A percentile compares a stretch with the other conserved stretches of the same genome.
phyloP scores from a whole-genome alignment of 2,888 invertebrate genomes.

The Chloroclysta siterata region DNA sequence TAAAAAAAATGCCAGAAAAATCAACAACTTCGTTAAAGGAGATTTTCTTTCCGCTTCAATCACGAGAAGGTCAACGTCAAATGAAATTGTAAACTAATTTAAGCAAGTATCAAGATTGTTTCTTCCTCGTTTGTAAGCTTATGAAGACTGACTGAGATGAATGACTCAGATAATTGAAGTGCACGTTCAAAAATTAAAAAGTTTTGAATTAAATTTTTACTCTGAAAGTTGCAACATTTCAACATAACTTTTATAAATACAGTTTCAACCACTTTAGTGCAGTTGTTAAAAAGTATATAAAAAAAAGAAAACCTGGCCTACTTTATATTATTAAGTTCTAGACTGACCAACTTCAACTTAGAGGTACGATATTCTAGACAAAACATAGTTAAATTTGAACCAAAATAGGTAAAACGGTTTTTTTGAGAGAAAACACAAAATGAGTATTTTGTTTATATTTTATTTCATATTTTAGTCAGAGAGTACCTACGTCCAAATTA shows the following conservation, averaged over 20 bases:
- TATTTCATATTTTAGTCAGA: too few species aligned
- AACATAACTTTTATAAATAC: neutral
- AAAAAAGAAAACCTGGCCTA: too few species aligned
- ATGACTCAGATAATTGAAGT: constrained; percentile 72
- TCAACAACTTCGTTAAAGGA: constrained; percentile 43
- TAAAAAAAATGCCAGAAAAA: constrained; percentile 34
- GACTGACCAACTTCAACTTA: too few species aligned
- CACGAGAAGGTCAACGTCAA: constrained; percentile 50
- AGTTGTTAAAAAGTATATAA: too few species aligned
- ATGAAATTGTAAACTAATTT: constrained; percentile 53
- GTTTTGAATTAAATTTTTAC: constrained; percentile 44
- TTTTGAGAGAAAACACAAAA: too few species aligned
- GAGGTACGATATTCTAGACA: too few species aligned
- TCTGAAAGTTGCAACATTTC: constrained; percentile 1
- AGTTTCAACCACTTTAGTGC: too few species aligned
- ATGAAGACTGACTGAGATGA: constrained; percentile 75
- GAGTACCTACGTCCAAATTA: too few species aligned
- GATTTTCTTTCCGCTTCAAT: constrained; percentile 51
- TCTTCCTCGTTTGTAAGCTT: constrained; percentile 54
- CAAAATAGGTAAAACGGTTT: too few species aligned
- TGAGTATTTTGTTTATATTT: too few species aligned
- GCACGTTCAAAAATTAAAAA: constrained; percentile 64
- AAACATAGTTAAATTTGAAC: too few species aligned
- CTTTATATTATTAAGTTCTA: too few species aligned
- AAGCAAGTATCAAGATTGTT: constrained; percentile 62